phyloP scores from a whole-genome alignment of 2,888 invertebrate genomes.

The Hipparchia sbordonii region DNA sequence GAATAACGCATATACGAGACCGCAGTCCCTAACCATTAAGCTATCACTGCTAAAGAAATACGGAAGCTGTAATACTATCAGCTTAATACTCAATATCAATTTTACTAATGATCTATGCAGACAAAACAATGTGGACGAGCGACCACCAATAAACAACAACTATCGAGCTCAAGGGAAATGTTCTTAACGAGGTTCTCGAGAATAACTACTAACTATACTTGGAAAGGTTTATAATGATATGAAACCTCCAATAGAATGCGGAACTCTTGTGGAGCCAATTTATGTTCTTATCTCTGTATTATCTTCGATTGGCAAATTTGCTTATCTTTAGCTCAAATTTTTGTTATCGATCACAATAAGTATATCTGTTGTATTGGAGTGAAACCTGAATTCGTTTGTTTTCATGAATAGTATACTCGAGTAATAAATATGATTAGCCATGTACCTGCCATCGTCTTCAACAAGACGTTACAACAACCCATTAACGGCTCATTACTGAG shows the following conservation, averaged over 20 bases:
- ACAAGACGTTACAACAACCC: too few species aligned
- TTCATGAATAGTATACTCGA: not conserved
- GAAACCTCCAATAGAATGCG: not conserved
- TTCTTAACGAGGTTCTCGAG: not conserved
- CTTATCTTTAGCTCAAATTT: conserved; percentile 42
- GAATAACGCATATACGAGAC: too few species aligned
- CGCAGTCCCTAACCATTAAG: too few species aligned
- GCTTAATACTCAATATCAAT: not conserved
- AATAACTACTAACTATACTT: not conserved
- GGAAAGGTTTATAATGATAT: not conserved
- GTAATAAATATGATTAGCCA: too few species aligned
- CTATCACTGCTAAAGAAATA: too few species aligned
- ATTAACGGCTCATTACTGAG: too few species aligned
- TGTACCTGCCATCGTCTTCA: too few species aligned
- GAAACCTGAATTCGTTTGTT: not conserved
- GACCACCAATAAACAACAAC: not conserved
- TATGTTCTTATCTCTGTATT: conserved; percentile 36
- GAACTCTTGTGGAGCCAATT: conserved; percentile 1
- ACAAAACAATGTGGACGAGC: not conserved
- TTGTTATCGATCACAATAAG: conserved; percentile 35
- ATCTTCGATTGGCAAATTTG: conserved; percentile 44
- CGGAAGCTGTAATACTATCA: too few species aligned
- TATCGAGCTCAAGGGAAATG: too few species aligned
- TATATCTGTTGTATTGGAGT: not conserved
- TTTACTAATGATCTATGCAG: not conserved